Conservation (phyloP, 2,888 invertebrate genomes). For the Philaethria dido region DNA sequence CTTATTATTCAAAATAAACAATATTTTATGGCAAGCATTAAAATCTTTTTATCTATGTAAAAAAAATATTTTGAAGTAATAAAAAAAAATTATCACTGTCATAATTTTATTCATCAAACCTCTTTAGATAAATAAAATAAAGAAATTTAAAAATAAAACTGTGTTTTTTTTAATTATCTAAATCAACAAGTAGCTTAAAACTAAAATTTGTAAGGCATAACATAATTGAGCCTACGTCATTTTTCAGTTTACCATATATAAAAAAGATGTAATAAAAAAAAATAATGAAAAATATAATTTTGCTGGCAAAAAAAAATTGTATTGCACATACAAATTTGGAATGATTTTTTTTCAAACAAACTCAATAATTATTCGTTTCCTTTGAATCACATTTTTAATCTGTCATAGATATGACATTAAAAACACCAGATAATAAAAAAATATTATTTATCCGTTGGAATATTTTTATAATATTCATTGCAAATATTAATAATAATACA, state of each 20-base stretch:
- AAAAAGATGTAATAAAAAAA: no score
- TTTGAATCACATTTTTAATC: constrained; percentile 43
- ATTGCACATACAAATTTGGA: constrained; percentile 19
- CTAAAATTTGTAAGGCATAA: background rate
- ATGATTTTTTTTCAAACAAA: constrained; percentile 15
- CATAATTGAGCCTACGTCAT: background rate
- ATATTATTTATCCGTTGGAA: constrained; percentile 15
- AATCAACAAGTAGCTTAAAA: background rate
- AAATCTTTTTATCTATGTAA: background rate
- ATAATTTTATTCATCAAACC: background rate
- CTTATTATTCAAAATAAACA: background rate
- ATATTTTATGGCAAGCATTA: background rate
- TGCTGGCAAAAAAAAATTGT: constrained; percentile 16
- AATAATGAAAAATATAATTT: constrained; percentile 11
- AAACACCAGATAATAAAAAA: constrained; percentile 13
- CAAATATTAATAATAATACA: constrained; percentile 19
- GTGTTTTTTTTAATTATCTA: background rate
- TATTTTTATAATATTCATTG: constrained; percentile 11
- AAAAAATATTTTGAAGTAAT: background rate
- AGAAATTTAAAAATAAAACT: background rate
- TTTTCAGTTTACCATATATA: no score
- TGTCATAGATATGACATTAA: constrained; percentile 26
- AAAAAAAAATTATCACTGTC: background rate
- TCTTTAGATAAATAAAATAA: constrained; percentile 4
- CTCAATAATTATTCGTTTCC: constrained; percentile 38